These are phyloP conservation scores for Tipula confusa DNA, from an alignment of 2,888 invertebrate species.

Conservation along the genomic window DNA sequence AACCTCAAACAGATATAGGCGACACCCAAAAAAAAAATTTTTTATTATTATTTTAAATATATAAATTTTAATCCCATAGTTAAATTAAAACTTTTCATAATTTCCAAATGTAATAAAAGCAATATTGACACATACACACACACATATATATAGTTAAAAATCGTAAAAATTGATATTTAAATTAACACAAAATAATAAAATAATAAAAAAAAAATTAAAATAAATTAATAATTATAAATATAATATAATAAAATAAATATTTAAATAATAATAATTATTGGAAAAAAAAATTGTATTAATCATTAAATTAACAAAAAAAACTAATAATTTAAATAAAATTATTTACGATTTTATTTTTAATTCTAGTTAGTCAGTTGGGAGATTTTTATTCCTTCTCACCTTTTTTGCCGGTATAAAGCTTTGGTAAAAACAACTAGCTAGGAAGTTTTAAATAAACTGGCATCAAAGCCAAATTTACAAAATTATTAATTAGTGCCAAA, in stretches of 20 bases:
- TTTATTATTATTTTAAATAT: too few species aligned
- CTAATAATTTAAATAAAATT: not conserved
- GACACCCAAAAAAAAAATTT: not conserved
- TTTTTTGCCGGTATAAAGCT: too few species aligned
- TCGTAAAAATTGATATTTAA: not conserved
- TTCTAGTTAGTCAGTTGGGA: too few species aligned
- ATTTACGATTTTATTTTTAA: not conserved
- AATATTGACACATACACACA: too few species aligned
- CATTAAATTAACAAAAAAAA: not conserved
- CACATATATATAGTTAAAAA: too few species aligned
- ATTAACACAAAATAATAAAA: not conserved
- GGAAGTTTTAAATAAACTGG: too few species aligned
- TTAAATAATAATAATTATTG: not conserved
- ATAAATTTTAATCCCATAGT: not conserved
- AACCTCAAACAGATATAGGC: not conserved
- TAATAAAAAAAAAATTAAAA: not conserved
- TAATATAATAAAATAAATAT: not conserved
- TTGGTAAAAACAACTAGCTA: too few species aligned
- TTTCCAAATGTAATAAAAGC: not conserved
- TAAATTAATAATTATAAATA: not conserved
- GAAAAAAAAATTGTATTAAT: not conserved
- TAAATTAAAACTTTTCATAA: not conserved
- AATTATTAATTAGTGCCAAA: too few species aligned
- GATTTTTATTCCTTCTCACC: too few species aligned
- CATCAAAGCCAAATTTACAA: too few species aligned